Conservation (phyloP, 64 coral and sea anemone genomes). For the Montipora cactus region DNA sequence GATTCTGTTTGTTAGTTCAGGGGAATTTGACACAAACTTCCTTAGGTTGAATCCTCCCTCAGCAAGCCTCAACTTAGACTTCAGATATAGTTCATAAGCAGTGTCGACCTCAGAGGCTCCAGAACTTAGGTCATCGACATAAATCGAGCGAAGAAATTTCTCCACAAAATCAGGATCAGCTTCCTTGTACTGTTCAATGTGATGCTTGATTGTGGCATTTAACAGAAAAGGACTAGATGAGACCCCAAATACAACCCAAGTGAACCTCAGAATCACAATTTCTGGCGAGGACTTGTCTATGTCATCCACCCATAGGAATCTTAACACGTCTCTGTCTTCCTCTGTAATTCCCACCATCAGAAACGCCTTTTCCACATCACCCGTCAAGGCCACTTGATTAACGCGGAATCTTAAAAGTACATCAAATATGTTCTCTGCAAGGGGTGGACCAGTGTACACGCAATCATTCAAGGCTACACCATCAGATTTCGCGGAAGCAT, state of each 20-base stretch:
- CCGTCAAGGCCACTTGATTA: constrained; percentile 10
- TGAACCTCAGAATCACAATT: constrained; percentile 51
- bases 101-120: background rate
- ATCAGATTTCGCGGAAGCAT: constrained; percentile 44
- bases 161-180: constrained; percentile 9
- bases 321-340: constrained; percentile 42
- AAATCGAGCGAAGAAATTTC: constrained; percentile 16
- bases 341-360: constrained; percentile 23
- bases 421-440: constrained; percentile 59
- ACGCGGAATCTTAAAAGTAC: constrained; percentile 54
- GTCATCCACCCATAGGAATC: constrained; percentile 61
- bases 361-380: constrained; percentile 65
- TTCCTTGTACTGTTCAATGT: constrained; percentile 40
- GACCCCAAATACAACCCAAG: constrained; percentile 55
- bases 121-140: constrained; percentile 36
- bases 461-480: constrained; percentile 46
- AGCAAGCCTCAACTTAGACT: constrained; percentile 27
- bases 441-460: constrained; percentile 42
- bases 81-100: constrained; percentile 28
- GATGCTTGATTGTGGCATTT: constrained; percentile 49
- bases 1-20: constrained; percentile 11
- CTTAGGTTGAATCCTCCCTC: constrained; percentile 64
- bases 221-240: constrained; percentile 38
- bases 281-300: constrained; percentile 5
- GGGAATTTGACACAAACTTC: constrained; percentile 50